Base-by-base conservation (phyloP, 2,113 vertebrate species). In the Sardina pilchardus region DNA sequence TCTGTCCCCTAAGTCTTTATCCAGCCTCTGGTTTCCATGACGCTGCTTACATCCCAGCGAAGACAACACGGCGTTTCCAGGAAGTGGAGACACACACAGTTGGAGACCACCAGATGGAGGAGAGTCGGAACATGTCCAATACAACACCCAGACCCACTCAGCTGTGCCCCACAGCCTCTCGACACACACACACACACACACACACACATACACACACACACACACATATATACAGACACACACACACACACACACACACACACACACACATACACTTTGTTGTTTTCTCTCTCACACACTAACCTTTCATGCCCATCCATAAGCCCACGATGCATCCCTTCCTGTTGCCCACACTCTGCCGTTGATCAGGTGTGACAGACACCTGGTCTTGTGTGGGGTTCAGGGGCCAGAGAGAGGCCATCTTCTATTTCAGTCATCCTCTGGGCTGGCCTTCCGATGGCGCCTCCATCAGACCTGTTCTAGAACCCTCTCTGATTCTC, bases 41-140 rank as follows among this genome's bases (percentile, higher is more conserved):
- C 67, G 9, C 78, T 75, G 59, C 44, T n/a, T 42, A 81, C 17
- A 59, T 1, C 39, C 81, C 67, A 43, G 71, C 1, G 82, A 82
- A 71, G 42, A 34, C 24, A 39, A 56, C 17, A 88, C 5, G 19
- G 21, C 30, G n/a, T 19, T 45, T 53, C 81, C 71, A 59, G 48
- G 17, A n/a, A 85, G 82, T 81, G 43, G 84, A 82, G 42, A 21
- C 56, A 80, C 24, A 39, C 82, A 86, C 75, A 34, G 42, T 88
- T 88, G 85, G 82, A 86, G 87, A 85, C 82, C 88, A 88, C 81
- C 91, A 93, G 91, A 91, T 92, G 90, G 86, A 80, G 50, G 84
- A 85, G 80, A 45, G 50, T 63, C 14, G 14, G 84, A 85, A 53
- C n/a, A 71, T 10, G 63, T 71, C 63, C 63, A 12, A 71, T 26